Base-by-base conservation (phyloP, 2,888 invertebrate genomes). In the Thelaira solivaga region DNA sequence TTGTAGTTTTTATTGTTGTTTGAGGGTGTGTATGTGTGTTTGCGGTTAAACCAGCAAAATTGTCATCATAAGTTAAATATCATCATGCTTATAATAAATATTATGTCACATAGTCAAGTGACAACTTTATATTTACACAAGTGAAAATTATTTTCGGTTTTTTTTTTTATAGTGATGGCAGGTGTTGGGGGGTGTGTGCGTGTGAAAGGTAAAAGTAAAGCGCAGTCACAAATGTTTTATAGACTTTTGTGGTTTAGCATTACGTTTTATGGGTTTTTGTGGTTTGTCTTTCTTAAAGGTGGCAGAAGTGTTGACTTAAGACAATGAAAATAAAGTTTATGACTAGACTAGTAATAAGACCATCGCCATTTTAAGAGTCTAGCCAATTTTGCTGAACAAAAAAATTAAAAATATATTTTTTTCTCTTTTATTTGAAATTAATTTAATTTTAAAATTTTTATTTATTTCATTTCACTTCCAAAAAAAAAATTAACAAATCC, bases 61-160 rank as follows among this genome's bases (percentile, higher is more conserved):
- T 82, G 81, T 80, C 80, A 78, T 81, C 82, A 81, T 81, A 80
- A 81, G 76, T 77, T 80, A 77, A 68, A 80, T 73, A 79, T 73
- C 68, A 67, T 62, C 49, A 62, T 67, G 43, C 51, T 69, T 74
- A 47, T 24, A 49, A 51, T 59, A 64, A 45, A 76, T 61, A 53
- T 59, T 62, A 59, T 69, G 57, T 13, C 59, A 41, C 59, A 53
- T 26, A 41, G 39, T 51, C 59, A 69, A 61, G 16, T 34, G 18
- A 31, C 7, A 39, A 31, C 20, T 26, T 59, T 47, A 64, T 18
- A 34, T n/a, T 11, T 13, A 13, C 8, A 18, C 20, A 41, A 41
- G 36, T 47, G 31, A 16, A 39, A 62, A 36, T 51, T 51, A 20
- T 39, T 55, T 47, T 57, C 18, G 0, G n/a, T n/a, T n/a, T n/a